These are phyloP conservation scores for Sparus aurata DNA, from an alignment of 2,797 vertebrate genomes.

Conservation along the genomic window DNA sequence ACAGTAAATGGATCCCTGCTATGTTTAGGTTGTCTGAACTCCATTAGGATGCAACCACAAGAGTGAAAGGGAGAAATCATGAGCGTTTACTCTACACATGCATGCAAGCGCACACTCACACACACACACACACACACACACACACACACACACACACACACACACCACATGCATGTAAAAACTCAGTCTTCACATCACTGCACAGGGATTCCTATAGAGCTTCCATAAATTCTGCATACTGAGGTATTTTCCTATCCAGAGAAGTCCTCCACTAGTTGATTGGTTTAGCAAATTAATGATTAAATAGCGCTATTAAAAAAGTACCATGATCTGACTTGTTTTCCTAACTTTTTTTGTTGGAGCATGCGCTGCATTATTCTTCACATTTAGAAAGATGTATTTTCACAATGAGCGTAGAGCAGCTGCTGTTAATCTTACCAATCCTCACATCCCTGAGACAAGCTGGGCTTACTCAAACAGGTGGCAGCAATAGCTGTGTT, in stretches of 20 bases:
- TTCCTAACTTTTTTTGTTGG: neutral
- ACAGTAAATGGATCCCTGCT: constrained; percentile 82
- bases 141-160: neutral
- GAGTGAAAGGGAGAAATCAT: constrained; percentile 62
- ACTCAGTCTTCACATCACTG: neutral
- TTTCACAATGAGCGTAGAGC: constrained; percentile 6
- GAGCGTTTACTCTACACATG: constrained; percentile 35
- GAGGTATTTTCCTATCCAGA: neutral
- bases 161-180: constrained; percentile 12
- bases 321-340: neutral
- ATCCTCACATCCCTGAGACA: constrained; percentile 14
- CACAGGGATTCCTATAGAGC: constrained; percentile 2
- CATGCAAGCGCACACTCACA: constrained; percentile 11
- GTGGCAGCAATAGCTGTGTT: constrained; percentile 39
- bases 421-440: constrained; percentile 41
- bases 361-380: neutral
- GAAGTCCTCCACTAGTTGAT: neutral
- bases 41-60: constrained; percentile 72
- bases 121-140: neutral
- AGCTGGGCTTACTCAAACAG: constrained; percentile 36
- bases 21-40: constrained; percentile 78
- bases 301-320: neutral
- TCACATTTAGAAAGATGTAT: constrained; percentile 12
- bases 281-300: neutral
- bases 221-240: constrained; percentile 9